Evolutionary conservation across 2,797 vertebrate genomes (phyloP).

Genomic region (Bryconaethiops microstoma): DNA sequence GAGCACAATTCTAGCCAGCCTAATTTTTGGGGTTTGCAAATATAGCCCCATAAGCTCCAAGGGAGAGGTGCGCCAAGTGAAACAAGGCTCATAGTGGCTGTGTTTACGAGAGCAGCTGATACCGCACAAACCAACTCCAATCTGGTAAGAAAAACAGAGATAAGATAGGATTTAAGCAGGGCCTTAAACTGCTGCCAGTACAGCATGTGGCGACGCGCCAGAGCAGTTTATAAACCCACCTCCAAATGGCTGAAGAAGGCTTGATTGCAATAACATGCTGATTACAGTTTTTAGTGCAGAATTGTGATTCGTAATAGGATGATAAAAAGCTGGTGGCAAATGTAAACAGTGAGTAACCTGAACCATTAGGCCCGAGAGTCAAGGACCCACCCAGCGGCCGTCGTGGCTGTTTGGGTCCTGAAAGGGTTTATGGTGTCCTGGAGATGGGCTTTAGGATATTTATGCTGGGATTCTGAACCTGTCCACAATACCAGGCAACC

Average conservation of each 20-base stretch:
- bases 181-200: conserved; percentile 46
- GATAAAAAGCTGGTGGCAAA: conserved; percentile 42
- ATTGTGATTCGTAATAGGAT: conserved; percentile 57
- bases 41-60: conserved; percentile 33
- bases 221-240: conserved; percentile 40
- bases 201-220: conserved; percentile 50
- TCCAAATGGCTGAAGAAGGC: conserved; percentile 49
- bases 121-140: conserved; percentile 59
- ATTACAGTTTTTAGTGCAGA: conserved; percentile 52
- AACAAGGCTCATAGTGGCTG: conserved; percentile 59
- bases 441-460: conserved; percentile 59
- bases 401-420: conserved; percentile 47
- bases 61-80: conserved; percentile 52
- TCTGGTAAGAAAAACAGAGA: conserved; percentile 62
- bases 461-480: conserved; percentile 62
- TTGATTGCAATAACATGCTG: conserved; percentile 51
- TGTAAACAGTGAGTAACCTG: conserved; percentile 44
- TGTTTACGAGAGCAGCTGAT: conserved; percentile 62
- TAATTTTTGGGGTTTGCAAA: conserved; percentile 44
- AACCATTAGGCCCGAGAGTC: conserved; percentile 36
- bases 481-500: conserved; percentile 55
- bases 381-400: conserved; percentile 10
- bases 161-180: conserved; percentile 60
- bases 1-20: conserved; percentile 51
- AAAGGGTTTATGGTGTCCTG: conserved; percentile 52